phyloP scores from a whole-genome alignment of 2,113 vertebrate species.

The Saguinus midas region DNA sequence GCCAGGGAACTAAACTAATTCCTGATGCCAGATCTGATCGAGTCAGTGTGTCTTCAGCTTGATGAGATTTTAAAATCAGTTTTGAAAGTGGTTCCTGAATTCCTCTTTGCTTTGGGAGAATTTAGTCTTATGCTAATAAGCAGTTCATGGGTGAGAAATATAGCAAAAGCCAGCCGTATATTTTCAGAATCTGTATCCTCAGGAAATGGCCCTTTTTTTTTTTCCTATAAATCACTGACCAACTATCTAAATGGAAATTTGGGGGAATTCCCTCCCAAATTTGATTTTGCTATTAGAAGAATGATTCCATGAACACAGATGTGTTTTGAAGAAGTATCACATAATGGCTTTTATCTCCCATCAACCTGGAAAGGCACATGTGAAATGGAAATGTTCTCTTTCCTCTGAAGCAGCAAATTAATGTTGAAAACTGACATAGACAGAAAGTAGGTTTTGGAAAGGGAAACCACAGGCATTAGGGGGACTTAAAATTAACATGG shows the following conservation, averaged over 20 bases:
- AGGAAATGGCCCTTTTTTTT: neutral
- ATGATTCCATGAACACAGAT: neutral
- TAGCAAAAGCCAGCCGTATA: too few species aligned
- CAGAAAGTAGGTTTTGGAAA: conserved; percentile 47
- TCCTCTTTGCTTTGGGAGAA: neutral
- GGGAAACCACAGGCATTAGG: conserved; percentile 32
- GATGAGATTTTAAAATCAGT: conserved; percentile 71
- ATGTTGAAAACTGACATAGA: conserved; percentile 35
- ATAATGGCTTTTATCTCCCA: neutral
- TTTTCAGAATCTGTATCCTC: neutral
- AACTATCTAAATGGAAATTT: neutral
- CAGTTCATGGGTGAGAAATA: neutral
- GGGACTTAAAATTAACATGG: conserved; percentile 65
- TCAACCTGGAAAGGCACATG: neutral
- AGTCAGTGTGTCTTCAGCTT: conserved; percentile 75
- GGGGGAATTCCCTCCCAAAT: neutral
- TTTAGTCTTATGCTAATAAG: neutral
- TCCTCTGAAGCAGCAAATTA: neutral
- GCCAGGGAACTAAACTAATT: conserved; percentile 75
- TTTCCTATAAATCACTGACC: neutral
- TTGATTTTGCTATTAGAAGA: neutral
- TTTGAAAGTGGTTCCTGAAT: conserved; percentile 46
- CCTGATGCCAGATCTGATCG: conserved; percentile 76
- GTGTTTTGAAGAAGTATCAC: neutral
- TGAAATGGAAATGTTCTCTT: neutral